phyloP scores from a whole-genome alignment of 2,888 invertebrate species.

The Drosophila quinaria region DNA sequence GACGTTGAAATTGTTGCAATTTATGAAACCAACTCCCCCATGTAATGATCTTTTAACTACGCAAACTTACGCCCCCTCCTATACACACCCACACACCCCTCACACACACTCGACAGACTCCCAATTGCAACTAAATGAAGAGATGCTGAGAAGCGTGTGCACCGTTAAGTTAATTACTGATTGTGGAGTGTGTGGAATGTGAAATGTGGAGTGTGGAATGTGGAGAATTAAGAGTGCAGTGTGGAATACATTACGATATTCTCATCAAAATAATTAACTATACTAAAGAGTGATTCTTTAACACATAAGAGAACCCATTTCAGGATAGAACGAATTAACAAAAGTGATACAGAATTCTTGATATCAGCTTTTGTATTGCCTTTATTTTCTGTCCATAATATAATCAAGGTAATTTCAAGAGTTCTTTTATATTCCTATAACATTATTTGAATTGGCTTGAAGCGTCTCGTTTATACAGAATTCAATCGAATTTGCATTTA shows the following conservation, averaged over 20 bases:
- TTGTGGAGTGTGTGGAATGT: slow-evolving; percentile 2
- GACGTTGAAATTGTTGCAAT: slow-evolving; percentile 37
- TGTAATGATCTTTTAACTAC: slow-evolving; percentile 40
- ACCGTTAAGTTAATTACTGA: slow-evolving; percentile 40
- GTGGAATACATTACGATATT: slow-evolving; percentile 4
- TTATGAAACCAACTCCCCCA: slow-evolving; percentile 12
- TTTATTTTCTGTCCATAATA: background rate
- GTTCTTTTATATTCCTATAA: background rate
- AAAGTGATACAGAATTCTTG: too few species aligned
- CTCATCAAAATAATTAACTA: slow-evolving; percentile 14
- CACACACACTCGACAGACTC: background rate
- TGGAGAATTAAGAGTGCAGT: slow-evolving; percentile 5
- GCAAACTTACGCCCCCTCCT: background rate
- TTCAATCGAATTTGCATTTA: slow-evolving; percentile 9
- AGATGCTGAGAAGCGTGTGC: slow-evolving; percentile 18
- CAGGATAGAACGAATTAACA: too few species aligned
- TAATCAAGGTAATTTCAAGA: background rate
- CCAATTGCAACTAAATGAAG: slow-evolving; percentile 36
- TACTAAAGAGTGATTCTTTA: background rate
- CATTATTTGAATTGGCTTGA: background rate
- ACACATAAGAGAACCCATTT: background rate
- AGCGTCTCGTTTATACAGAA: background rate
- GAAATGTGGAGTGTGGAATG: slow-evolving; percentile 4
- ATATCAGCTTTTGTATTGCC: background rate
- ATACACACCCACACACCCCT: background rate